Percentiles rank a stretch among this genome's conserved stretches.
These are phyloP conservation scores for Agelaius tricolor DNA, from an alignment of 2,113 vertebrate species.

Conservation along the genomic window DNA sequence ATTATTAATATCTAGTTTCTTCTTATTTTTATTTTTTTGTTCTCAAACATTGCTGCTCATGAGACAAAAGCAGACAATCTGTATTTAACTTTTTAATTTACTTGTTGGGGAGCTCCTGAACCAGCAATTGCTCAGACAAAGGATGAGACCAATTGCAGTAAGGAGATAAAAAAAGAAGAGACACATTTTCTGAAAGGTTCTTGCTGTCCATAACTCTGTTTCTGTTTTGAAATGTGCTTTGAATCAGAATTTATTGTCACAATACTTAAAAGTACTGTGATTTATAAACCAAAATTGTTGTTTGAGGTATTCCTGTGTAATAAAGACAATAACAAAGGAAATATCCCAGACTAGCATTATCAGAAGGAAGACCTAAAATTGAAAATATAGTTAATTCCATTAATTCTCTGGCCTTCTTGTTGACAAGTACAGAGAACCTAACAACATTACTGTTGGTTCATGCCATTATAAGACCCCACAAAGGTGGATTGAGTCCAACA, in stretches of 20 bases:
- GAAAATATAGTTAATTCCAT: not conserved
- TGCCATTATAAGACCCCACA: not conserved
- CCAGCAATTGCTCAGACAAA: not conserved
- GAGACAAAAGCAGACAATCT: not conserved
- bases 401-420: not conserved
- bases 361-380: not conserved
- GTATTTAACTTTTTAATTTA: not conserved
- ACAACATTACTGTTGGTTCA: not conserved
- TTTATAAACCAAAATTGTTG: not conserved
- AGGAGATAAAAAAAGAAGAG: not conserved
- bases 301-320: not conserved
- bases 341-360: not conserved
- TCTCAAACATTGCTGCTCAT: not conserved
- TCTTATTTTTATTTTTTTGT: not conserved
- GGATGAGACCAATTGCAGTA: not conserved
- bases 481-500: not conserved
- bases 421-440: not conserved
- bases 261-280: not conserved
- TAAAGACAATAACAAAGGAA: not conserved
- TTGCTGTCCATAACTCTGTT: not conserved
- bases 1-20: not conserved
- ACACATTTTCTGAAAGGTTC: not conserved
- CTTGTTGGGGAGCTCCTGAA: not conserved
- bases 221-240: not conserved
- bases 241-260: not conserved